Percentiles rank a stretch among this genome's conserved stretches.
phyloP scores from a whole-genome alignment of 2,888 invertebrate genomes.

The Agonopterix heracliana region DNA sequence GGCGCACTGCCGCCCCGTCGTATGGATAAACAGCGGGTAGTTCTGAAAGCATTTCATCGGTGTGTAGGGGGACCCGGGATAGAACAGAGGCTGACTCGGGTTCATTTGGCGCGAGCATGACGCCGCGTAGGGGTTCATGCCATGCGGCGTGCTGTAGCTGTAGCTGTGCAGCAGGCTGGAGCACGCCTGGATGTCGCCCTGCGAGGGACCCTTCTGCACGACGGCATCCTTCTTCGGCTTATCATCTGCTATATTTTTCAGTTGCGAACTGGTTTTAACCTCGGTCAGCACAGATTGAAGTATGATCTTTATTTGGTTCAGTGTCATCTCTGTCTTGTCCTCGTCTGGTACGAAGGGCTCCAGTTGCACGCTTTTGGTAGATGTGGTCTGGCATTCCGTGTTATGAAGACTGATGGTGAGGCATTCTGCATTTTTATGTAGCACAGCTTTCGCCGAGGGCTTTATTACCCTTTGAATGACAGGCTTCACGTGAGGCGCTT shows the following conservation, averaged over 20 bases:
- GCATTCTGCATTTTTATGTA: slow-evolving; percentile 33
- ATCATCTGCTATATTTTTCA: slow-evolving; percentile 20
- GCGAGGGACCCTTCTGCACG: slow-evolving; percentile 47
- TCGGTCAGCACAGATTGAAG: slow-evolving; percentile 54
- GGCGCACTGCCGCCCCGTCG: slow-evolving; percentile 34
- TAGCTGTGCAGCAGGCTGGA: slow-evolving; percentile 46
- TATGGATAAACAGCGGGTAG: slow-evolving; percentile 48
- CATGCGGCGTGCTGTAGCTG: slow-evolving; percentile 41
- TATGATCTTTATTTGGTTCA: slow-evolving; percentile 58
- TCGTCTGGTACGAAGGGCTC: slow-evolving; percentile 17
- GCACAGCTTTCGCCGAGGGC: neutral
- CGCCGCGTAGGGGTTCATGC: slow-evolving; percentile 32
- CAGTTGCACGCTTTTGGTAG: slow-evolving; percentile 22
- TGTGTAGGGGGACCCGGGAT: slow-evolving; percentile 23
- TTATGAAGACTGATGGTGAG: slow-evolving; percentile 27
- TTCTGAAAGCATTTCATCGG: slow-evolving; percentile 41
- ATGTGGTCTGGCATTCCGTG: slow-evolving; percentile 37
- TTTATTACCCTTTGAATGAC: slow-evolving; percentile 2
- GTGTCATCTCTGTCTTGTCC: slow-evolving; percentile 46
- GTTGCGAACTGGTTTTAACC: slow-evolving; percentile 46
- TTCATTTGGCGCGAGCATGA: slow-evolving; percentile 38
- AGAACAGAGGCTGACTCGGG: slow-evolving; percentile 22
- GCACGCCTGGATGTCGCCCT: slow-evolving; percentile 31
- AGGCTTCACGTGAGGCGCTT: slow-evolving; percentile 14
- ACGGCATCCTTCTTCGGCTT: slow-evolving; percentile 45